Percentiles rank a stretch among this genome's conserved stretches.
These are phyloP conservation scores for Spongilla lacustris DNA, from an alignment of 37 sponge, comb jelly and placozoan species.

Conservation along the genomic window DNA sequence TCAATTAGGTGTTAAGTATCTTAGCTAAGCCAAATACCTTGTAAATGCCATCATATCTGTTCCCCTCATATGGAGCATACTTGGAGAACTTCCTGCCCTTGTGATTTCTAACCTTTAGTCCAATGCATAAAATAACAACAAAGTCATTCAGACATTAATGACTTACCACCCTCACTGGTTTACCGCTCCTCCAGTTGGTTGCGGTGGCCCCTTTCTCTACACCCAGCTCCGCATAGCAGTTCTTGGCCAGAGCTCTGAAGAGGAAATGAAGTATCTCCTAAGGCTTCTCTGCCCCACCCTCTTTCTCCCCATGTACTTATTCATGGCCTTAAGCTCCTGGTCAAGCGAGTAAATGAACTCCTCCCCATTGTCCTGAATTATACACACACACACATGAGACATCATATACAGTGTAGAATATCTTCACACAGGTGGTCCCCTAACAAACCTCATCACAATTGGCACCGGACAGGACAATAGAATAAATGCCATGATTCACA, in stretches of 20 bases:
- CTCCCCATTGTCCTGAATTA: slow-evolving; percentile 73
- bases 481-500: too few relatives aligned
- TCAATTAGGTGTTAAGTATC: too few relatives aligned
- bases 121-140: too few relatives aligned
- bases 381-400: too few relatives aligned
- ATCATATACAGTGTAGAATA: too few relatives aligned
- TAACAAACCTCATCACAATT: too few relatives aligned
- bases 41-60: slow-evolving; percentile 93
- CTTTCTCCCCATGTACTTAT: slow-evolving; percentile 42
- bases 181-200: slow-evolving; percentile 83
- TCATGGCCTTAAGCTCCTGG: slow-evolving; percentile 93
- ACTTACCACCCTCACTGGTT: slow-evolving; percentile 87
- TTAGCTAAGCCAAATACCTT: too few relatives aligned
- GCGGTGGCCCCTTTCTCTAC: slow-evolving; percentile 83
- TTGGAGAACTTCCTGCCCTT: slow-evolving; percentile 83
- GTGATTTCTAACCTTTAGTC: slow-evolving; percentile 74
- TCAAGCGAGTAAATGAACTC: slow-evolving; percentile 91
- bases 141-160: too few relatives aligned
- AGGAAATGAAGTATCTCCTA: too few relatives aligned
- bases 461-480: too few relatives aligned
- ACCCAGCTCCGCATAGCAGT: slow-evolving; percentile 79
- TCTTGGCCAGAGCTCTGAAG: slow-evolving; percentile 77
- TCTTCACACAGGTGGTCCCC: too few relatives aligned
- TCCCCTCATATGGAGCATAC: slow-evolving; percentile 90
- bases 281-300: neutral